These are phyloP conservation scores for Rhinella marina DNA, from an alignment of 2,797 vertebrate genomes.

Conservation along the genomic window DNA sequence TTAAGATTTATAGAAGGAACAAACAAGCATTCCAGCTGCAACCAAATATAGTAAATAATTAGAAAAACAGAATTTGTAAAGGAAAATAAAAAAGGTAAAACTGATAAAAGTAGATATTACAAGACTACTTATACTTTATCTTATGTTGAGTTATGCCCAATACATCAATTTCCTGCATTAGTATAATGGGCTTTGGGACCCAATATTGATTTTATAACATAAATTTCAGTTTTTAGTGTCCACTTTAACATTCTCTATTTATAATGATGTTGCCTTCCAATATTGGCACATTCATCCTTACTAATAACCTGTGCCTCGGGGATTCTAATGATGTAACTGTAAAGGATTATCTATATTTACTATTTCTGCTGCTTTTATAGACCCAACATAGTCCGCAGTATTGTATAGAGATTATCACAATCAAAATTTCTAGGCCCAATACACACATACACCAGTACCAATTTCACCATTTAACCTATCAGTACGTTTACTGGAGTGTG, in stretches of 20 bases:
- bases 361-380: not conserved
- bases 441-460: not conserved
- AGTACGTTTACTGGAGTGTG: no score
- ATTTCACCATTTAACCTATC: not conserved
- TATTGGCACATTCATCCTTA: not conserved
- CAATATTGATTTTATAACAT: not conserved
- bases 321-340: not conserved
- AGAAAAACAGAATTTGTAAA: not conserved
- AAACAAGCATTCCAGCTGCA: conserved; percentile 72
- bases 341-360: not conserved
- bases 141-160: not conserved
- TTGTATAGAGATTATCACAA: not conserved
- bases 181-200: not conserved
- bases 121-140: not conserved
- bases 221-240: not conserved
- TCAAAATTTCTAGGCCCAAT: not conserved
- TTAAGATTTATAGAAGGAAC: conserved; percentile 66
- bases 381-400: not conserved
- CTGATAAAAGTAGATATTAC: not conserved
- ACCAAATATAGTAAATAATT: conserved; percentile 52
- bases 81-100: not conserved
- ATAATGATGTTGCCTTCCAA: not conserved
- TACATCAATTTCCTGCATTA: not conserved
- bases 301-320: not conserved
- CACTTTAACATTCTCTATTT: not conserved